Percentiles rank a stretch among this genome's conserved stretches.
Conservation (phyloP, 2,888 invertebrate genomes). For the Merodon equestris region DNA sequence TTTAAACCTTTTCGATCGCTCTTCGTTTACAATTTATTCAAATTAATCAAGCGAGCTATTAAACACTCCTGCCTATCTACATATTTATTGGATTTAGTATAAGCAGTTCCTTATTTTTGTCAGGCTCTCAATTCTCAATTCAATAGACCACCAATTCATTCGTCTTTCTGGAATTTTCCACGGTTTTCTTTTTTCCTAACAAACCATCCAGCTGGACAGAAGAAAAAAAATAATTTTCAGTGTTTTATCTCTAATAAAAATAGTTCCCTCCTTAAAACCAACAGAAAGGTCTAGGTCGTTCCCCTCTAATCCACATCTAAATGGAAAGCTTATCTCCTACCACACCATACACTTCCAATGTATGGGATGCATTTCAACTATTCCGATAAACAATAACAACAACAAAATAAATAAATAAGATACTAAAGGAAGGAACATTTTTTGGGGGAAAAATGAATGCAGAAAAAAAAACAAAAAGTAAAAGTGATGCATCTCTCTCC, state of each 20-base stretch:
- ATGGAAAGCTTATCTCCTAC: neutral
- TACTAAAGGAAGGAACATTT: slow-evolving; percentile 35
- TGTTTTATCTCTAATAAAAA: slow-evolving; percentile 9
- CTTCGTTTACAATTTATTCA: too few species aligned
- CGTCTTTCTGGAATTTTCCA: neutral
- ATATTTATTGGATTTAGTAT: too few species aligned
- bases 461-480: slow-evolving; percentile 47
- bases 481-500: slow-evolving; percentile 48
- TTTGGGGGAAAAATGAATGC: slow-evolving; percentile 19
- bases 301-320: slow-evolving; percentile 10
- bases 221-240: too few species aligned
- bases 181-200: neutral
- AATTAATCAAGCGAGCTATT: too few species aligned
- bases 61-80: too few species aligned
- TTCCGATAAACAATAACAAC: slow-evolving; percentile 4
- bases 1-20: too few species aligned
- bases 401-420: too few species aligned
- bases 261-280: slow-evolving; percentile 26
- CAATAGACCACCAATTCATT: too few species aligned
- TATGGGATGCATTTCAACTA: slow-evolving; percentile 9
- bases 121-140: too few species aligned
- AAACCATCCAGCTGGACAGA: too few species aligned
- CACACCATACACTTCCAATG: neutral
- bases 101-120: too few species aligned
- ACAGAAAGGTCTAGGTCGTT: slow-evolving; percentile 48